Evolutionary conservation across 1,140 invertebrate species (phyloP).

Genomic region (Ruditapes philippinarum): DNA sequence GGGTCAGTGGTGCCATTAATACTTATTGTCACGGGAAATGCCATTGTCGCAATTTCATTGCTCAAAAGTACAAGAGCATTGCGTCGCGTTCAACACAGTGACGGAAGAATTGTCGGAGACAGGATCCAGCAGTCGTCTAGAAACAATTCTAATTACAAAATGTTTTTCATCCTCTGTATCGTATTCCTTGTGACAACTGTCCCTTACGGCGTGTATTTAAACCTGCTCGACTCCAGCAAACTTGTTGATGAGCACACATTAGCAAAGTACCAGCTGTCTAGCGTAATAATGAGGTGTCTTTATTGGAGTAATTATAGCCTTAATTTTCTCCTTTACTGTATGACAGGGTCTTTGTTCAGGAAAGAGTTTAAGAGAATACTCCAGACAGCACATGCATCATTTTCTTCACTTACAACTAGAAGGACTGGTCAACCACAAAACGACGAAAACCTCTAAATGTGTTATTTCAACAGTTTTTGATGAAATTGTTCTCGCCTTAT

Average conservation of each 20-base stretch:
- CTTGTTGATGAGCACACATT: background rate
- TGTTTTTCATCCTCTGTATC: background rate
- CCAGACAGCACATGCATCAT: too few relatives aligned
- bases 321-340: background rate
- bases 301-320: background rate
- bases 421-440: too few relatives aligned
- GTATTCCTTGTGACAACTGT: background rate
- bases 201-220: background rate
- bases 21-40: too few relatives aligned
- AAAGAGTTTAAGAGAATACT: background rate
- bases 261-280: background rate
- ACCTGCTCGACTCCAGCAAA: background rate
- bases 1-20: too few relatives aligned
- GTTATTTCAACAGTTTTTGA: too few relatives aligned
- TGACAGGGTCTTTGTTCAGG: background rate
- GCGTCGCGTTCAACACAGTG: background rate
- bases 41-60: too few relatives aligned
- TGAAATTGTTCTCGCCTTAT: too few relatives aligned
- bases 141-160: background rate
- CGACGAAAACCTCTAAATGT: too few relatives aligned
- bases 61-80: background rate
- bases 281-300: background rate
- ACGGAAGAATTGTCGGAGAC: background rate
- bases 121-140: background rate
- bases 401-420: too few relatives aligned